Evolutionary conservation across 1,140 invertebrate species (phyloP).

Genomic region (Antheraea mylitta): DNA sequence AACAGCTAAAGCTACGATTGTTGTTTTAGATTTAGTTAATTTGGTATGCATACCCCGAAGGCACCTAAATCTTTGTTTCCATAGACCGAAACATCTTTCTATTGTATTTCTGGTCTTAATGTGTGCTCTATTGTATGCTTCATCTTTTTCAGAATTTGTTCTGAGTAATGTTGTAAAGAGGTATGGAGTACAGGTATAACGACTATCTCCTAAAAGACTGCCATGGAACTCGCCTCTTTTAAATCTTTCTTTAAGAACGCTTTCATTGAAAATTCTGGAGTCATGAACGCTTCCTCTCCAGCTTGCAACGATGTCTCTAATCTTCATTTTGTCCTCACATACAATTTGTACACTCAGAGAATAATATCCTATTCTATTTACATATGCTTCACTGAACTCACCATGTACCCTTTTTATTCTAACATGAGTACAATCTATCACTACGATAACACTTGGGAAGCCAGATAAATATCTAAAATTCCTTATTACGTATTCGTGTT

Average conservation of each 20-base stretch:
- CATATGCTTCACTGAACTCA: conserved; percentile 25
- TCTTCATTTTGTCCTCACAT: conserved; percentile 15
- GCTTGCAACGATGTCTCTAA: conserved; percentile 14
- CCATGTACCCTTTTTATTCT: conserved; percentile 17
- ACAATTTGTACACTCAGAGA: conserved; percentile 31
- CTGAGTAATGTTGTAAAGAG: conserved; percentile 14
- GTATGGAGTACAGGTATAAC: conserved; percentile 18
- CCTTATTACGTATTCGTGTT: conserved; percentile 24
- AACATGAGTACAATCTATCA: conserved; percentile 42
- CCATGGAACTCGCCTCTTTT: not conserved
- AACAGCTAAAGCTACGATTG: no score
- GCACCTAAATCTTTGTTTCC: conserved; percentile 9
- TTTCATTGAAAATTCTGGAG: conserved; percentile 19
- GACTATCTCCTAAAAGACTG: conserved; percentile 10
- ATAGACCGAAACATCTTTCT: conserved; percentile 4
- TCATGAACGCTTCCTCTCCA: conserved; percentile 22
- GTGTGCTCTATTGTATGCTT: not conserved
- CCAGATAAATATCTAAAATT: conserved; percentile 36
- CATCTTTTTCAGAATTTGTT: not conserved
- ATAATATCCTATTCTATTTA: conserved; percentile 44
- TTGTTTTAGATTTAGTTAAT: not conserved
- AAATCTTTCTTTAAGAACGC: conserved; percentile 15
- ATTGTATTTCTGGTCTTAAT: not conserved
- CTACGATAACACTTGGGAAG: conserved; percentile 47
- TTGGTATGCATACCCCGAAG: not conserved